phyloP scores from a whole-genome alignment of 2,888 invertebrate species.

The Punctoribates punctum region DNA sequence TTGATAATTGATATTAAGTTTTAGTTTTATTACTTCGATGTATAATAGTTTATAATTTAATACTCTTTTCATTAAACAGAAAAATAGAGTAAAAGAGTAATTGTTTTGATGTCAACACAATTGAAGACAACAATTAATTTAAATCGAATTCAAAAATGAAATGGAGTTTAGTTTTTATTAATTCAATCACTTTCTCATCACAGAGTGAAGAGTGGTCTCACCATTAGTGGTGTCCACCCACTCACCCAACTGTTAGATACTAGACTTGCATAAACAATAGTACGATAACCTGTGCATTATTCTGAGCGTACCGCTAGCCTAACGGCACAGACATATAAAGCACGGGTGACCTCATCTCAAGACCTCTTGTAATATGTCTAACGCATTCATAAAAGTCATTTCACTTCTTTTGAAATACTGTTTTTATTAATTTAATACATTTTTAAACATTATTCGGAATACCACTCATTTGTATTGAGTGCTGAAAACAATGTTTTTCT shows the following conservation, averaged over 20 bases:
- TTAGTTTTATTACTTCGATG: too few species aligned
- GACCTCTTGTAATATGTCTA: not conserved
- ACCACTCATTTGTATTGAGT: not conserved
- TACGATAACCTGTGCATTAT: not conserved
- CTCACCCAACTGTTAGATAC: not conserved
- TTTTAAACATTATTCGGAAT: not conserved
- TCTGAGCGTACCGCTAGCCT: too few species aligned
- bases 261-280: not conserved
- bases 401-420: not conserved
- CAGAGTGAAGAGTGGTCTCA: not conserved
- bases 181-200: not conserved
- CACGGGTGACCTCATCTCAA: not conserved
- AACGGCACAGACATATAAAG: not conserved
- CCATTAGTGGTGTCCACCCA: conserved; percentile 21
- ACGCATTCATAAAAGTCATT: not conserved
- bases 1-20: too few species aligned
- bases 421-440: not conserved
- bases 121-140: too few species aligned
- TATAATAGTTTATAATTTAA: too few species aligned
- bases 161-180: not conserved
- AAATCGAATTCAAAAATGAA: not conserved
- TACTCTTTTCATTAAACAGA: too few species aligned
- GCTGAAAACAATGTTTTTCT: not conserved
- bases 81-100: too few species aligned
- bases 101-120: too few species aligned